A percentile compares a stretch with the other conserved stretches of the same genome.
phyloP scores from a whole-genome alignment of 2,113 vertebrate genomes.

The Eulacestoma nigropectus region DNA sequence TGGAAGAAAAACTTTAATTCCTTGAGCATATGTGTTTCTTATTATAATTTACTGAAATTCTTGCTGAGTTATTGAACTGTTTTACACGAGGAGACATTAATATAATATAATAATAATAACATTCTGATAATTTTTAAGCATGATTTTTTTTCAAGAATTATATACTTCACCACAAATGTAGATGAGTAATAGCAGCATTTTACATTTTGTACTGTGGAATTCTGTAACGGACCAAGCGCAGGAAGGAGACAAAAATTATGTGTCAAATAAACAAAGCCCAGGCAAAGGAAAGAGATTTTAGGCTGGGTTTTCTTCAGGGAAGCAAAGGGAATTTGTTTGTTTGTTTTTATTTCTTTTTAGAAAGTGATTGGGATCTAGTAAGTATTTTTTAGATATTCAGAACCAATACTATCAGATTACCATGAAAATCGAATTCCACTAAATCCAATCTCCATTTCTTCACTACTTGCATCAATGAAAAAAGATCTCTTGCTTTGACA shows the following conservation, averaged over 20 bases:
- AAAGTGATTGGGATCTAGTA: background rate
- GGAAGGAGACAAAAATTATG: background rate
- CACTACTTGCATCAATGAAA: background rate
- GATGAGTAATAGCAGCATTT: background rate
- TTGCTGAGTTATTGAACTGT: background rate
- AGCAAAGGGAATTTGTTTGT: background rate
- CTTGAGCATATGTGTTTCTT: background rate
- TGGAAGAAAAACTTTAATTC: background rate
- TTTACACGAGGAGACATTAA: background rate
- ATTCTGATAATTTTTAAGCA: background rate
- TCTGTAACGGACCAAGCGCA: background rate
- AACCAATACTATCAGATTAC: fast-evolving
- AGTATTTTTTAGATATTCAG: background rate
- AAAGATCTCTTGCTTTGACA: background rate
- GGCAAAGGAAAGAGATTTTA: background rate
- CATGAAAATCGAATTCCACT: background rate
- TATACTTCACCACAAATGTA: background rate
- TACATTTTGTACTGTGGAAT: background rate
- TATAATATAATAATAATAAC: too few species aligned
- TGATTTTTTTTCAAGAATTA: background rate
- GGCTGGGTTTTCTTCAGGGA: too few species aligned
- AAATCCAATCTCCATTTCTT: background rate
- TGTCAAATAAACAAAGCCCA: background rate
- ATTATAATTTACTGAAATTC: background rate
- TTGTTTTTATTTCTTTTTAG: background rate